phyloP scores from a whole-genome alignment of 2,888 invertebrate genomes.

The Papilio demoleus region DNA sequence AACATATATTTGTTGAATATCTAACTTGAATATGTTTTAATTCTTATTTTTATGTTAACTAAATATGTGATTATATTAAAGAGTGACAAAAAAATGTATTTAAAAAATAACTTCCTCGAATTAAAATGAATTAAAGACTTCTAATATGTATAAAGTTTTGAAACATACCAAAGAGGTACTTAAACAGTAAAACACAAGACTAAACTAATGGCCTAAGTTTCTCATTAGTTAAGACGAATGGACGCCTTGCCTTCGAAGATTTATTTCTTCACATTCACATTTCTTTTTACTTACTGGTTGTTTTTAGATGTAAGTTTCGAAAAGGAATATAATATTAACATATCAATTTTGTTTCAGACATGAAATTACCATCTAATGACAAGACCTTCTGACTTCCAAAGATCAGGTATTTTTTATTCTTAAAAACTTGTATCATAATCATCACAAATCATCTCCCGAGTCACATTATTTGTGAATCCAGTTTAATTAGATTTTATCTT shows the following conservation, averaged over 20 bases:
- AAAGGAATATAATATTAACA: not conserved
- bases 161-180: not conserved
- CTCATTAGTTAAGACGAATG: conserved; percentile 11
- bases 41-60: too few species aligned
- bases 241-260: not conserved
- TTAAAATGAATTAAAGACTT: not conserved
- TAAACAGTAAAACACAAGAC: not conserved
- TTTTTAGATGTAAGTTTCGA: not conserved
- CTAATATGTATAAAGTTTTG: not conserved
- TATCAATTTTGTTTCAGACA: not conserved
- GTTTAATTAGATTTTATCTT: not conserved
- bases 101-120: not conserved
- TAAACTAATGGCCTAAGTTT: not conserved
- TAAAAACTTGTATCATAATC: too few species aligned
- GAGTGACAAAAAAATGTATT: too few species aligned
- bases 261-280: not conserved
- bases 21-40: too few species aligned
- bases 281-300: not conserved
- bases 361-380: not conserved
- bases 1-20: too few species aligned
- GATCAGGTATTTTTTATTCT: not conserved
- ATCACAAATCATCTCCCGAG: too few species aligned
- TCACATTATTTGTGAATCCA: not conserved
- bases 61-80: too few species aligned
- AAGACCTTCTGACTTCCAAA: not conserved